Base-by-base conservation (phyloP, 2,113 vertebrate species). In the Scalopus aquaticus region DNA sequence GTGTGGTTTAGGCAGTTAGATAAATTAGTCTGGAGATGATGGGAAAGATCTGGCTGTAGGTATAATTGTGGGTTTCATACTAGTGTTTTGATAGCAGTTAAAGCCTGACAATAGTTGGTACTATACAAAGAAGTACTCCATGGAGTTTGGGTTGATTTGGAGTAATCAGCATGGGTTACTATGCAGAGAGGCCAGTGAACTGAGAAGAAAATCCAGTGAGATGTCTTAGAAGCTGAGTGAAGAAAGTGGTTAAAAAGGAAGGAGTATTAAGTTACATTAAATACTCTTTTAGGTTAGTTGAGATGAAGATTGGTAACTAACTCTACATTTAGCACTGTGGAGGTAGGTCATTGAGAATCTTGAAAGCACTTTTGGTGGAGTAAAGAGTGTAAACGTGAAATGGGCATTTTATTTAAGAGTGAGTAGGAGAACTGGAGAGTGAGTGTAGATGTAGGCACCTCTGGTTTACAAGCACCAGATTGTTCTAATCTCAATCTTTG, bases 21-120 rank as follows among this genome's bases (percentile, higher is more conserved):
- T 78, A 54, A 60, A 58, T 39, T 3, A 85, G 9, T 82, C 37
- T 22, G 17, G 12, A 86, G 65, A 72, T 78, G 42, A 88, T 13
- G 32, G 16, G 49, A 46, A 85, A 56, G 56, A 78, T 60, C 44
- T 64, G 51, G 8, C 44, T 60, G 3, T 76, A 76, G 56, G 67
- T 32, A 54, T 1, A 88, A 87, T 84, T 84, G 56, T 39, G 32
- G 44, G 15, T 70, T 76, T 96, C 67, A 35, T 12, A 26, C 35
- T 44, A 81, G 39, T 67, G 51, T 78, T 95, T 83, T 78, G 64
- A 64, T 58, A 67, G 39, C 30, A 67, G 35, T 67, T 92, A 93
- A 88, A 56, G 28, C 58, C 67, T 44, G 42, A 88, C 11, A 65
- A 65, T 65, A 65, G 35, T 73, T 82, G 39, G 7, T 92, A 67